phyloP scores from a whole-genome alignment of 2,888 invertebrate genomes.

The Calliopum simillimum region DNA sequence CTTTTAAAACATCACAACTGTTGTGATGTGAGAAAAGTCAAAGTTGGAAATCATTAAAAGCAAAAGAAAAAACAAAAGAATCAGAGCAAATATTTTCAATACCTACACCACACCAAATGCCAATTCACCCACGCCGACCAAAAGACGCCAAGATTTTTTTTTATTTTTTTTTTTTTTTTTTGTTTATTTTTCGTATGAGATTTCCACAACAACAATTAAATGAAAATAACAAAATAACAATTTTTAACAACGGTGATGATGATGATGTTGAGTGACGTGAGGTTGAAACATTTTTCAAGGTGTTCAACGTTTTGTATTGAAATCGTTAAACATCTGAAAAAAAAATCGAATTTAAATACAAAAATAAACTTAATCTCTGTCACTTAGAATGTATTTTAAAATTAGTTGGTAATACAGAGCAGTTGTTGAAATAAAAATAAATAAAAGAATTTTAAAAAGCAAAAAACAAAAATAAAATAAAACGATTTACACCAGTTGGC shows the following conservation, averaged over 20 bases:
- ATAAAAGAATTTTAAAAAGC: no score
- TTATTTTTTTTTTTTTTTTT: not conserved
- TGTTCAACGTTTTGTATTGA: constrained; percentile 12
- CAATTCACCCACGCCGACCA: constrained; percentile 20
- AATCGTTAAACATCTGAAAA: not conserved
- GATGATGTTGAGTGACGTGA: not conserved
- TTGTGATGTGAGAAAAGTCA: no score
- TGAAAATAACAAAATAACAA: not conserved
- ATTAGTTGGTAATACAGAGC: no score
- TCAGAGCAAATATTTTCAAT: not conserved
- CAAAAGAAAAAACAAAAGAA: not conserved
- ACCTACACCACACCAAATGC: not conserved
- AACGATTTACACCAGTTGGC: no score
- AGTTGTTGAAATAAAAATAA: no score
- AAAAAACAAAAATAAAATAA: no score
- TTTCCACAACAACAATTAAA: not conserved
- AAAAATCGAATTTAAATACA: not conserved
- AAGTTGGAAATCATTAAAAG: not conserved
- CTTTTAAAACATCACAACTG: no score
- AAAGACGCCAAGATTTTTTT: constrained; percentile 19
- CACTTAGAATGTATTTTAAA: no score
- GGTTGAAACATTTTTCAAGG: constrained; percentile 29
- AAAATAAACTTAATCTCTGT: constrained; percentile 7
- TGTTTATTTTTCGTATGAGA: no score
- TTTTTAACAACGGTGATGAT: not conserved